Base-by-base conservation (phyloP, 2,797 vertebrate genomes). In the Distichodus sexfasciatus region DNA sequence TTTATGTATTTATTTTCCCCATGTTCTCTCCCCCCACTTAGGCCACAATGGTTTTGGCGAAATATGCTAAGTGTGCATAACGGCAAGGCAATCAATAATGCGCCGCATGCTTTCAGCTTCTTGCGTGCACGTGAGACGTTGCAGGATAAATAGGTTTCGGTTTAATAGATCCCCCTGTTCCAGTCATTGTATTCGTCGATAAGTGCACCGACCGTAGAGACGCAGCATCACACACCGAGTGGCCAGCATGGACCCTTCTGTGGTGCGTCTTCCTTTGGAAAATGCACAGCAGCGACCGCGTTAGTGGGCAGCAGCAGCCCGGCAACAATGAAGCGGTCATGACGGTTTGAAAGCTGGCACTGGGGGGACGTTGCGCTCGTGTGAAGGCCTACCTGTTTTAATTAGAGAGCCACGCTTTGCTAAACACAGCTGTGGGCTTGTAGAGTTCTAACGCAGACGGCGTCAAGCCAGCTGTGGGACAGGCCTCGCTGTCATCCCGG, bases 1-100 rank as follows among this genome's bases (percentile, higher is more conserved):
- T 59, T 72, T 40, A 38, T 46, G 40, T 67, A 60, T 66, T 55
- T 47, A 69, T 57, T 65, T 67, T 55, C 65, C 33, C 46, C 48
- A 23, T 59, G 54, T 66, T 63, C 24, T 66, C 28, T 50, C 28
- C 11, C 57, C 29, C n/a, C n/a, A n/a, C n/a, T n/a, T n/a, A n/a
- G 53, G 46, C 63, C 71, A 68, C 59, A 61, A 60, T 63, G 64
- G 67, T 65, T 75, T 69, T 65, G 72, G 68, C 61, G 53, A 70
- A 77, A 80, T 76, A 79, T 79, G 78, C 81, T 74, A 77, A 79
- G 73, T 75, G 75, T 70, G 78, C 81, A 80, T 76, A 77, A 76
- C 53, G 28, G 50, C 48, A 55, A 29, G 44, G 72, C 71, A 74
- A 79, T 82, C 81, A 77, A 79, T 80, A 80, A 80, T 63, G 26